Evolutionary conservation across 2,113 vertebrate species (phyloP).

Genomic region (Heterotilapia buettikoferi): DNA sequence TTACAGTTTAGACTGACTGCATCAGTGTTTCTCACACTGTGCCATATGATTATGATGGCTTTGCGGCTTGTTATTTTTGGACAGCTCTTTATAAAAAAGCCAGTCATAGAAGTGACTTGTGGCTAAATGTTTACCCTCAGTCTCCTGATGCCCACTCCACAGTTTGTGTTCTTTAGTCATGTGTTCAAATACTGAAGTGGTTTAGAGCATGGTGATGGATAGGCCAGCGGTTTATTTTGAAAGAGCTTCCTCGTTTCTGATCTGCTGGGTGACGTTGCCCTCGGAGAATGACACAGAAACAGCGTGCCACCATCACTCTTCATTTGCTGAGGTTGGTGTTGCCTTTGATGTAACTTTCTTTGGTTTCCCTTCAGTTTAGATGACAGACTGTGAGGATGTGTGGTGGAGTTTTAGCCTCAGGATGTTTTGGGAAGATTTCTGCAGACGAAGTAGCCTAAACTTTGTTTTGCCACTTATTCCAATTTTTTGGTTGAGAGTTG

Average conservation of each 20-base stretch:
- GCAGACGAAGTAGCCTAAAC: neutral
- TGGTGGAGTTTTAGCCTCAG: neutral
- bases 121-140: neutral
- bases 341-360: neutral
- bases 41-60: neutral
- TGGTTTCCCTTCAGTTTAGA: neutral
- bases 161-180: neutral
- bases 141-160: neutral
- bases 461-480: neutral
- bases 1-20: neutral
- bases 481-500: neutral
- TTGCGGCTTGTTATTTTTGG: conserved; percentile 1
- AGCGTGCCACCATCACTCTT: neutral
- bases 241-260: neutral
- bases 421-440: neutral
- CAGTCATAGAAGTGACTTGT: neutral
- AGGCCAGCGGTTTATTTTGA: neutral
- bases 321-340: neutral
- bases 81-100: neutral
- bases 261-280: neutral
- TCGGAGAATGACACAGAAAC: neutral
- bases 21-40: neutral
- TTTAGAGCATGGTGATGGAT: neutral
- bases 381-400: neutral
- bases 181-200: neutral